Conservation (phyloP, 2,888 invertebrate species). For the Aelia acuminata region DNA sequence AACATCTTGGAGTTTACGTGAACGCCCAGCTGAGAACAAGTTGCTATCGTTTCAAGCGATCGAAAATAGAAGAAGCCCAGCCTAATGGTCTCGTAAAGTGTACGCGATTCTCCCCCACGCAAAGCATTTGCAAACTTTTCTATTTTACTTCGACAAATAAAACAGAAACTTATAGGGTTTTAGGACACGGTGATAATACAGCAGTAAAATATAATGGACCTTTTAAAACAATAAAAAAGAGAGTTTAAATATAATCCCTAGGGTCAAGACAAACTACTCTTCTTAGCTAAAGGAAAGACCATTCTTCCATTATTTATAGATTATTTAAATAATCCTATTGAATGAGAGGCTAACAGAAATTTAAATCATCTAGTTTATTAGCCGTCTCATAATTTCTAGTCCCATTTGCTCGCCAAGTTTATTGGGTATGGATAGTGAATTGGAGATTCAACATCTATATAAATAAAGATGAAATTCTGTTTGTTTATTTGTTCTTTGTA, state of each 20-base stretch:
- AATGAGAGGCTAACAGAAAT: neutral
- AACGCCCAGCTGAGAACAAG: neutral
- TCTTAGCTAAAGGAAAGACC: neutral
- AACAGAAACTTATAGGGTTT: neutral
- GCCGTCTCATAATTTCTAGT: neutral
- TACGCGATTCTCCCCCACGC: neutral
- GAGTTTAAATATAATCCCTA: neutral
- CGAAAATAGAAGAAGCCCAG: neutral
- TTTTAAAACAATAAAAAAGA: neutral
- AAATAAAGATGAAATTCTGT: too few relatives aligned
- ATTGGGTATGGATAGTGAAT: neutral
- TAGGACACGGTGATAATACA: constrained; percentile 2
- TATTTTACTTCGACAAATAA: neutral
- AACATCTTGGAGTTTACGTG: neutral
- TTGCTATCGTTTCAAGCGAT: neutral
- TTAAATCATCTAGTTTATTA: neutral
- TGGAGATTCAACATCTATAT: neutral
- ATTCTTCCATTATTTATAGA: neutral
- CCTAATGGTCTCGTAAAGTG: neutral
- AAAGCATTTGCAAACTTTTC: neutral
- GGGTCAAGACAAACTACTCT: neutral
- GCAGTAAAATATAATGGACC: neutral
- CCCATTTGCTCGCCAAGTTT: neutral
- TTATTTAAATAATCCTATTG: neutral
- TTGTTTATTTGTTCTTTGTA: too few relatives aligned